Evolutionary conservation across 64 coral and sea anemone species (phyloP).

Genomic region (Montipora foliosa): DNA sequence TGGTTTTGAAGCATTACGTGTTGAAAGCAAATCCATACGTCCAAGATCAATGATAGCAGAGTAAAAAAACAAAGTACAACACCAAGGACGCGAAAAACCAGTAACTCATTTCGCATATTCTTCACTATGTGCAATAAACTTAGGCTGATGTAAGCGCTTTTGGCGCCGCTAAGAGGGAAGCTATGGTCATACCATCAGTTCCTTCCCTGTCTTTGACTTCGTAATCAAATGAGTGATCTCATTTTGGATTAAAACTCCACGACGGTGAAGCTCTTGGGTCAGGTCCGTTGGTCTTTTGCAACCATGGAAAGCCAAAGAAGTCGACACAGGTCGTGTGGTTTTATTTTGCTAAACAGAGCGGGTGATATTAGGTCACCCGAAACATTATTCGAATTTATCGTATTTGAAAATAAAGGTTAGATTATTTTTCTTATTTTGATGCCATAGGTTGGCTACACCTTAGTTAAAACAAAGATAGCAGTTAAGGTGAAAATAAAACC

Average conservation of each 20-base stretch:
- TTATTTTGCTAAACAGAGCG: not conserved
- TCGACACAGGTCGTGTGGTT: not conserved
- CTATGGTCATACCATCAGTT: too few species aligned
- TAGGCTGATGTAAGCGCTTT: not conserved
- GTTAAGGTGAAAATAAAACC: too few species aligned
- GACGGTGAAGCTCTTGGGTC: not conserved
- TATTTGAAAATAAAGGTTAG: too few species aligned
- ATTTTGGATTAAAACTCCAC: not conserved
- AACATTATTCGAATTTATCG: not conserved
- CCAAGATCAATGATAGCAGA: not conserved
- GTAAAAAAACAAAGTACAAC: not conserved
- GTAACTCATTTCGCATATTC: conserved; percentile 32
- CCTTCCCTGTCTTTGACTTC: not conserved
- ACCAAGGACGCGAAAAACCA: not conserved
- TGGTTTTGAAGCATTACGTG: not conserved
- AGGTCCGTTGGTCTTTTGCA: not conserved
- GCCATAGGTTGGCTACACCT: too few species aligned
- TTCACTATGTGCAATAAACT: not conserved
- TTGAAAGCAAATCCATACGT: conserved; percentile 2
- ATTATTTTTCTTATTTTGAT: too few species aligned
- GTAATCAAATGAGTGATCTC: not conserved
- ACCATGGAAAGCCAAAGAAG: not conserved
- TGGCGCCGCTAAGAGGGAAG: not conserved
- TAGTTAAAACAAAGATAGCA: too few species aligned
- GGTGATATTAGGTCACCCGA: not conserved